Percentiles rank a stretch among this genome's conserved stretches.
phyloP scores from a whole-genome alignment of 2,113 vertebrate species.

The Sturnus vulgaris region DNA sequence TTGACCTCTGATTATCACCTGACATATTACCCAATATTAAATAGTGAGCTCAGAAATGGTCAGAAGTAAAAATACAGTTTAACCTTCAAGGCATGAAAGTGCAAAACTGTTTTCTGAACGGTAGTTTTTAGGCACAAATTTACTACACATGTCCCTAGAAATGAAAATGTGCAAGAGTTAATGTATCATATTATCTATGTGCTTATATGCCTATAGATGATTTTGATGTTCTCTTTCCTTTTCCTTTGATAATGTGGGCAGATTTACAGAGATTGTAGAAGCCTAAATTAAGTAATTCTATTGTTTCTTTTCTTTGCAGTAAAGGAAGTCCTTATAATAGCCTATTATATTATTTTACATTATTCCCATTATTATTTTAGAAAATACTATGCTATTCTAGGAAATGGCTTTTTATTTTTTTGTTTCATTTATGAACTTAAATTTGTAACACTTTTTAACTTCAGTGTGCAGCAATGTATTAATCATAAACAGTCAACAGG shows the following conservation, averaged over 20 bases:
- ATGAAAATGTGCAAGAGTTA: neutral
- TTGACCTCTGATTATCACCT: neutral
- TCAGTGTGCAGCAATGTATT: neutral
- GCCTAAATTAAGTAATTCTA: neutral
- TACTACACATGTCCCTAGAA: neutral
- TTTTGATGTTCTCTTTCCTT: neutral
- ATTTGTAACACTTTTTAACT: neutral
- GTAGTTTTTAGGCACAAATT: neutral
- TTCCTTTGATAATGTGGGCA: neutral
- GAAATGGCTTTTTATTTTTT: neutral
- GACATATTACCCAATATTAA: neutral
- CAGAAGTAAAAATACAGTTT: neutral
- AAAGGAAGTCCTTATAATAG: neutral
- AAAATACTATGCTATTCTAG: neutral
- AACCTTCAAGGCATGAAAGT: neutral
- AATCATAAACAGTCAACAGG: neutral
- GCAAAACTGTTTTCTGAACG: neutral
- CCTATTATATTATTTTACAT: neutral
- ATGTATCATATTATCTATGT: neutral
- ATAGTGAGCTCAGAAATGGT: neutral
- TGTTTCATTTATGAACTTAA: neutral
- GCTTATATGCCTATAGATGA: neutral
- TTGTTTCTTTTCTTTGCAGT: neutral
- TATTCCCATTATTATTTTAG: neutral
- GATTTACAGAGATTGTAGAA: neutral